Percentiles rank a stretch among this genome's conserved stretches.
Conservation (phyloP, 2,797 vertebrate genomes). For the Pseudochaenichthys georgianus region DNA sequence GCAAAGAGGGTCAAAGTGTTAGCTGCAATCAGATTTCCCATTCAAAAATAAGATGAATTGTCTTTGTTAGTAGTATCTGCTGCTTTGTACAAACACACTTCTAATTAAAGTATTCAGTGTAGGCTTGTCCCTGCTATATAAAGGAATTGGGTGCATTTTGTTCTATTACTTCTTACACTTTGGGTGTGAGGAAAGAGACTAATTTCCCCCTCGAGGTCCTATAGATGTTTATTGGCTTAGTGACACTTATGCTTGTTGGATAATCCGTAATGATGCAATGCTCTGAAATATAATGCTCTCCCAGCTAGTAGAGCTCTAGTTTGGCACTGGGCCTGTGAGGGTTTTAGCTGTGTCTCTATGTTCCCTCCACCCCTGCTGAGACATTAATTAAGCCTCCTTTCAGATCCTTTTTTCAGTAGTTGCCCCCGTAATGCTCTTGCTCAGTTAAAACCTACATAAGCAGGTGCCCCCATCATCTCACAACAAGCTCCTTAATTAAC, state of each 20-base stretch:
- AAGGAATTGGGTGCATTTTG: constrained; percentile 58
- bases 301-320: constrained; percentile 69
- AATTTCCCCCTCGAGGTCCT: constrained; percentile 83
- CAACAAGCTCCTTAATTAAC: constrained; percentile 83
- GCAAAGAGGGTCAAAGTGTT: constrained; percentile 75
- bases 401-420: constrained; percentile 72
- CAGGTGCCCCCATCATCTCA: constrained; percentile 77
- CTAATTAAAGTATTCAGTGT: constrained; percentile 73
- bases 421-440: constrained; percentile 68
- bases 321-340: constrained; percentile 72
- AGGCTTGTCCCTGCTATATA: constrained; percentile 60
- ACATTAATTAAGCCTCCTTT: constrained; percentile 85
- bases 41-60: constrained; percentile 76
- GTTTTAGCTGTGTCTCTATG: constrained; percentile 72
- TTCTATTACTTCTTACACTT: constrained; percentile 70
- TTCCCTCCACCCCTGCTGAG: constrained; percentile 80
- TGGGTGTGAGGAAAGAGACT: constrained; percentile 75
- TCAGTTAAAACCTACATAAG: constrained; percentile 69
- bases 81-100: constrained; percentile 67
- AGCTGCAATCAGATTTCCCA: constrained; percentile 79
- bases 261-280: constrained; percentile 87
- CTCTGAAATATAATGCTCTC: constrained; percentile 79
- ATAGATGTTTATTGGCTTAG: constrained; percentile 84
- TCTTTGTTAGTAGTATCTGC: constrained; percentile 69
- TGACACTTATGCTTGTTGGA: constrained; percentile 86